Base-by-base conservation (phyloP, 2,797 vertebrate genomes). In the Lepidocolaptes lacrymiger region DNA sequence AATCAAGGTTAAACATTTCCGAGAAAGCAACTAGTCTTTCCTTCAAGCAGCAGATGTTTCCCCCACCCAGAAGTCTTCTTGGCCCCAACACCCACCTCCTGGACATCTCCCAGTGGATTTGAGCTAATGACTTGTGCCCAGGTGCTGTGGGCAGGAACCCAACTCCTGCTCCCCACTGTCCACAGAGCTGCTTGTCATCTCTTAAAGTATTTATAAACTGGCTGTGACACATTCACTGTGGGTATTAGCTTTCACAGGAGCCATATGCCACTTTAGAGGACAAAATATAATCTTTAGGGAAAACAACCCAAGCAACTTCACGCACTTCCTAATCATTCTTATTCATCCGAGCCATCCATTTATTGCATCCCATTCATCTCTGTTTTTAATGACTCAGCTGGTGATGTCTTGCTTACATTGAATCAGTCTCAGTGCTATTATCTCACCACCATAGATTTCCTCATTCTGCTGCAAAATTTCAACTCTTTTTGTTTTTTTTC, bases 341-440 rank as follows among this genome's bases (percentile, higher is more conserved):
- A 94, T 91, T 96, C 94, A 94, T 94, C 61, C 0, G 0, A 73
- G 74, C 52, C 87, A 92, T 58, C 77, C 44, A 56, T 78, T 91
- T 93, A 94, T 71, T 73, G 44, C 80, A 44, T 94, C 79, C 63
- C 85, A 93, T 94, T 96, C 88, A 96, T 95, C 79, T 88, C 67
- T 36, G n/a, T 3, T 87, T 88, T 91, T 95, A 96, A 94, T 93
- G 91, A 91, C 83, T 91, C 96, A 95, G 93, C 46, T 85, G 67
- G 71, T 71, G 88, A 92, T 95, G 88, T 95, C 80, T 93, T 95
- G 89, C 89, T 94, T 71, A 69, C 41, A 79, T 34, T 78, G 74
- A 94, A 85, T 62, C 77, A 84, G 75, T 14, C 89, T 52, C 85
- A 63, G 49, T 52, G 61, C 69, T 86, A 82, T 94, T 95, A 93